phyloP scores from a whole-genome alignment of 2,888 invertebrate species.

The Xylophagus ater region DNA sequence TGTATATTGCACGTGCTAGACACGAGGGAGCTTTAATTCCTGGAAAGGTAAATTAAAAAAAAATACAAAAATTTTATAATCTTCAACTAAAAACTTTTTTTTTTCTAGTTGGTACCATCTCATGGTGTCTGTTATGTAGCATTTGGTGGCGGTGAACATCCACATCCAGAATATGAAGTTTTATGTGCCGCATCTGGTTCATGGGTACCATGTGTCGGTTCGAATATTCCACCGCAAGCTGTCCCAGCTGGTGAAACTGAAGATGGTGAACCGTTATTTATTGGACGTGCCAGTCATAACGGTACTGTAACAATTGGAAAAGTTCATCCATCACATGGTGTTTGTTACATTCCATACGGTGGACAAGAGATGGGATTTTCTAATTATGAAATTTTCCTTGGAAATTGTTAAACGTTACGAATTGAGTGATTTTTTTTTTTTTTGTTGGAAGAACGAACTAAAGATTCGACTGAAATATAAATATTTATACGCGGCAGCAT shows the following conservation, averaged over 20 bases:
- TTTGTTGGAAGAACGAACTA: too few species aligned
- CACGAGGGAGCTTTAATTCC: constrained; percentile 67
- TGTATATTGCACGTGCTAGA: constrained; percentile 57
- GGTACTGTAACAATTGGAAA: constrained; percentile 69
- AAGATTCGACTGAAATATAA: too few species aligned
- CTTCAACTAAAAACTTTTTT: neutral
- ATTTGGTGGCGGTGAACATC: constrained; percentile 66
- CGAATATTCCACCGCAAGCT: constrained; percentile 62
- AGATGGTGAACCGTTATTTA: constrained; percentile 66
- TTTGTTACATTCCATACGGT: constrained; percentile 72
- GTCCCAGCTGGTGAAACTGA: constrained; percentile 61
- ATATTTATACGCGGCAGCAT: too few species aligned
- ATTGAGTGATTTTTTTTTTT: too few species aligned
- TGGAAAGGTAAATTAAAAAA: constrained; percentile 46
- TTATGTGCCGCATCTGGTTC: constrained; percentile 46
- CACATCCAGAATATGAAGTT: constrained; percentile 58
- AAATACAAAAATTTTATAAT: neutral
- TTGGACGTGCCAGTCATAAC: constrained; percentile 68
- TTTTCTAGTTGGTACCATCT: constrained; percentile 45
- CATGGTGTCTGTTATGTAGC: constrained; percentile 59
- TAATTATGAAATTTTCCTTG: constrained; percentile 65
- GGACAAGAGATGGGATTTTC: constrained; percentile 68
- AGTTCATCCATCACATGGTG: constrained; percentile 71
- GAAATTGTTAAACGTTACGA: too few species aligned
- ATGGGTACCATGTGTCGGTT: constrained; percentile 58